Percentiles rank a stretch among this genome's conserved stretches.
Conservation (phyloP, 2,888 invertebrate species). For the Orthonevra nobilis region DNA sequence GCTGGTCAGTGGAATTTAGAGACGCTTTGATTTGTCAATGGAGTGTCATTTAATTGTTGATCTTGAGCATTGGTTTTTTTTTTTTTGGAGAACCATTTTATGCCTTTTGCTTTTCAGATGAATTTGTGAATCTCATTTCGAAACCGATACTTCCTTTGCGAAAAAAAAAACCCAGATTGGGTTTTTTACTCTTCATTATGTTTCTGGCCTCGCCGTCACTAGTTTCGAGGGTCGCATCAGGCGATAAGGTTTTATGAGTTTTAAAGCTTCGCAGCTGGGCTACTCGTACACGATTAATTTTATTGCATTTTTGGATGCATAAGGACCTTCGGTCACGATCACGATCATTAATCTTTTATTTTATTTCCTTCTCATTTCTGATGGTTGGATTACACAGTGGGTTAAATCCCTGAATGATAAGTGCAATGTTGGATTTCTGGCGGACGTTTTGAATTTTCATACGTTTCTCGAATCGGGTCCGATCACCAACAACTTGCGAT, state of each 20-base stretch:
- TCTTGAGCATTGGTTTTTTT: conserved; percentile 47
- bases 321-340: too few species aligned
- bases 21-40: conserved; percentile 32
- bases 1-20: conserved; percentile 21
- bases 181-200: background rate
- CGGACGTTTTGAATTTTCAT: too few species aligned
- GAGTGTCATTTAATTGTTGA: conserved; percentile 47
- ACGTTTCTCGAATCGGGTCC: too few species aligned
- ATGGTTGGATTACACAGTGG: too few species aligned
- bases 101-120: background rate
- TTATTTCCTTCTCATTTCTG: too few species aligned
- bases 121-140: conserved; percentile 1
- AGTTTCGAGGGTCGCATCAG: conserved; percentile 21
- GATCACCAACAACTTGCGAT: too few species aligned
- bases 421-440: too few species aligned
- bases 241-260: conserved; percentile 51
- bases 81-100: background rate
- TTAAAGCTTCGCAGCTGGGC: conserved; percentile 14
- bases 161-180: conserved; percentile 45
- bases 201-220: conserved; percentile 36
- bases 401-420: too few species aligned
- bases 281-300: too few species aligned
- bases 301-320: too few species aligned
- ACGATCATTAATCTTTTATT: background rate
- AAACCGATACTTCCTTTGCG: conserved; percentile 25